phyloP scores from a whole-genome alignment of 2,797 vertebrate genomes.

The Sorex maritimensis region DNA sequence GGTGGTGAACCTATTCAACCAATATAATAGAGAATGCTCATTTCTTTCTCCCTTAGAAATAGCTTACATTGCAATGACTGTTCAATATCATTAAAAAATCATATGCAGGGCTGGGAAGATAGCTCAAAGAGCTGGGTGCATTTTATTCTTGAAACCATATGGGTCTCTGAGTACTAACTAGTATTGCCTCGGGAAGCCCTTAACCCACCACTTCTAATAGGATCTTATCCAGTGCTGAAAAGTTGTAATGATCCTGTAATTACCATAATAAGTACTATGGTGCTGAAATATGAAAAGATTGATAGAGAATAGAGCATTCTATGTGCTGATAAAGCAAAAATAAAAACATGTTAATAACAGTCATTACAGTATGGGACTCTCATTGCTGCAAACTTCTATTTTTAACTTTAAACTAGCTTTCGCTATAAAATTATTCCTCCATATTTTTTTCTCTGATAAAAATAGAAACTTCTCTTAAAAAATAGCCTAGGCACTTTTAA shows the following conservation, averaged over 20 bases:
- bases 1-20: slow-evolving; percentile 13
- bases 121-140: no score
- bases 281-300: slow-evolving; percentile 23
- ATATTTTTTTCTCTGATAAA: neutral
- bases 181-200: no score
- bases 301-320: neutral
- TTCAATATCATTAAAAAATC: neutral
- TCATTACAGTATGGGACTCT: slow-evolving; percentile 21
- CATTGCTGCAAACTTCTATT: slow-evolving; percentile 51
- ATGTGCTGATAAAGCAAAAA: slow-evolving; percentile 58
- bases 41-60: neutral
- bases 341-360: slow-evolving; percentile 27
- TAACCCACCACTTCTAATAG: neutral
- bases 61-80: neutral
- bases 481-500: slow-evolving; percentile 8
- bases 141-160: no score
- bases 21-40: slow-evolving; percentile 23
- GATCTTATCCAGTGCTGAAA: neutral
- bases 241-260: slow-evolving; percentile 36
- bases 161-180: no score
- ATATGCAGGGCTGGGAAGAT: neutral
- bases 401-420: slow-evolving; percentile 53
- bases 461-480: slow-evolving; percentile 67
- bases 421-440: slow-evolving; percentile 34
- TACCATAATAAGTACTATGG: slow-evolving; percentile 34